Evolutionary conservation across 1,140 invertebrate genomes (phyloP), one percentile per base, ranked within the genome.

Genomic region (Platyscapa corneri): DNA sequence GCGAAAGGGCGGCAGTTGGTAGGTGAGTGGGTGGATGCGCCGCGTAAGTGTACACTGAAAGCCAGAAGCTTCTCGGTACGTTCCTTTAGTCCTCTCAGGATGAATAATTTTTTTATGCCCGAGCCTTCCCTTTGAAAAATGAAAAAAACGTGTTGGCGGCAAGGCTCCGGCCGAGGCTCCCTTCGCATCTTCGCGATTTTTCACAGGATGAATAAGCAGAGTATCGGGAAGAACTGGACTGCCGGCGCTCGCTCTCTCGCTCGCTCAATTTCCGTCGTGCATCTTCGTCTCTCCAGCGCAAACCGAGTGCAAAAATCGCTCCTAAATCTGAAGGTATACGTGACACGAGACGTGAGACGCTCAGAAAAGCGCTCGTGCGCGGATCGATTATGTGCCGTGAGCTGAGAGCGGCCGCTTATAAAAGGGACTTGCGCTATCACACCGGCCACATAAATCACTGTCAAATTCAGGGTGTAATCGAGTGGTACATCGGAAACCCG

Each of bases 361-460:
- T 79, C 42, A 67, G 72, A 65, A 83, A 76, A 77, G 56, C 75
- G 56, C 84, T 81, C 78, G 60, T 70, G 83, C 75, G 56, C 39
- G 72, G 72, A 86, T 77, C 80, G 84, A 82, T 82, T 82, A 78
- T 78, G 30, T 65, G 14, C 27, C 32, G 8, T 46, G 60, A 20
- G 53, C 20, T 32, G 42, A 49, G 42, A 39, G 60, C 30, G 72
- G 27, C 53, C 70, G 53, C 64, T 80, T 79, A 86, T 74, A 83
- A 86, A 83, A 80, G 64, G 39, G 85, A 83, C 42, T 42, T 77
- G 81, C 80, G 81, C 60, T 78, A 83, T 86, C 75, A 82, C 46
- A 77, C 37, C 49, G 64, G 42, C 65, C 75, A 83, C 87, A 90
- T 90, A 90, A 90, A 90, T 90, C 89, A 90, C 89, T 88, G 90